phyloP scores from a whole-genome alignment of 30 jellyfish, hydroid and myxozoan species.

The Turritopsis rubra region DNA sequence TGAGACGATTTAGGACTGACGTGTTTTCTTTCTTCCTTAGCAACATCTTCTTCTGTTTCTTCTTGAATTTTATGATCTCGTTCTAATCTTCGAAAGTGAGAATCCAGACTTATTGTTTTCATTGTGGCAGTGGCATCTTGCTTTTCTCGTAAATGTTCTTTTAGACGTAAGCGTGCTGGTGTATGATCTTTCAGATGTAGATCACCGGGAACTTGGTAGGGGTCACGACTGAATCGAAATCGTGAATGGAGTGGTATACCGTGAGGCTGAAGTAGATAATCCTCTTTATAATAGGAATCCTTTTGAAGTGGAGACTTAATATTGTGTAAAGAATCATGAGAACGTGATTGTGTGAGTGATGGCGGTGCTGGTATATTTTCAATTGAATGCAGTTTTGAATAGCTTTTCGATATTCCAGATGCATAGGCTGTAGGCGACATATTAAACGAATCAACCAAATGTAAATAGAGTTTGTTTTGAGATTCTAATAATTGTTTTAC shows the following conservation, averaged over 20 bases:
- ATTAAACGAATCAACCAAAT: conserved; percentile 11
- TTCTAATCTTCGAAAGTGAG: conserved; percentile 68
- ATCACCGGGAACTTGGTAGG: conserved; percentile 27
- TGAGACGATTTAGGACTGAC: not conserved
- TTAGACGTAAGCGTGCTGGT: conserved; percentile 61
- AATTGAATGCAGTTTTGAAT: conserved; percentile 20
- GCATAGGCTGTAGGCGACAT: conserved; percentile 1
- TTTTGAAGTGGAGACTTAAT: conserved; percentile 3
- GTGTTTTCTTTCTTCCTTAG: conserved; percentile 16
- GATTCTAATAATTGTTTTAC: conserved; percentile 67
- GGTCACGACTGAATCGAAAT: conserved; percentile 42
- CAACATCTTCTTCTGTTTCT: conserved; percentile 76
- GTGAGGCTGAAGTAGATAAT: conserved; percentile 51
- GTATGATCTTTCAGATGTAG: conserved; percentile 61
- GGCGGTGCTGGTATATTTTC: conserved; percentile 13
- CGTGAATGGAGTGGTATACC: conserved; percentile 54
- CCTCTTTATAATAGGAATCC: conserved; percentile 25
- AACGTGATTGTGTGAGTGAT: conserved; percentile 15
- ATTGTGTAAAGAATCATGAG: conserved; percentile 21
- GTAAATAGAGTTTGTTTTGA: conserved; percentile 55
- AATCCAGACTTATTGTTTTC: conserved; percentile 60
- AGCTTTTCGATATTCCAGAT: conserved; percentile 11
- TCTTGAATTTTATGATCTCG: conserved; percentile 65
- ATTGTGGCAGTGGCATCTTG: conserved; percentile 57
- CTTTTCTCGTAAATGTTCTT: conserved; percentile 77